Base-by-base conservation (phyloP, 1,140 invertebrate genomes). In the Apis laboriosa region DNA sequence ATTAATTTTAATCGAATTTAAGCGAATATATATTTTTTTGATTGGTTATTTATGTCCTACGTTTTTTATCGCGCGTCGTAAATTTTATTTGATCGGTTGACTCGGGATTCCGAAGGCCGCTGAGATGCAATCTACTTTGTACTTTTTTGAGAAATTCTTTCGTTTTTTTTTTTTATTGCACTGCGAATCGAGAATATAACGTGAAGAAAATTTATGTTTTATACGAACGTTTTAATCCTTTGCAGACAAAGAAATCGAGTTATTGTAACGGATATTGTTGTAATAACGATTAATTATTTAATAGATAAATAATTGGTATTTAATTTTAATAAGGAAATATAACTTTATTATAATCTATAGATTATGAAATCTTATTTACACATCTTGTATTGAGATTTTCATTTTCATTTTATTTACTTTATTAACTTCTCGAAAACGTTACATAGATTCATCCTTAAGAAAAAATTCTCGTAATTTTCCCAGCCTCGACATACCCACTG, bases 1-100 rank as follows among this genome's bases (percentile, higher is more conserved):
- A 51, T 55, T 80, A 66, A 77, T 71, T 76, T 70, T 24, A 74
- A 74, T 74, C 28, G 72, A 60, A n/a, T 4, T 15, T 8, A n/a
- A 15, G 68, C 17, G 34, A 43, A 43, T 34, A 43, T 43, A 43
- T 24, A 24, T 24, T 24, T 17, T n/a, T 5, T 12, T 12, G 15
- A n/a, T 51, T 19, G 11, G 9, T 28, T 21, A 17, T 28, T 34
- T 13, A 17, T 19, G 15, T 2, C 5, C 63, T 19, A 13, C 21
- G 2, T 70, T n/a, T 49, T 70, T 4, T 70, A 4, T 21, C 9
- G 12, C 43, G 11, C 21, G 34, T 68, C 19, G 4, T 19, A 3
- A 68, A 43, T 43, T 43, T 43, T 7, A 64, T 67, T 34, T 2
- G 8, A 9, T 43, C 15, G 61, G 15, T 3, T 64, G 13, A 13